Conservation (phyloP, 92 coral and sea anemone genomes). For the Porites rus region DNA sequence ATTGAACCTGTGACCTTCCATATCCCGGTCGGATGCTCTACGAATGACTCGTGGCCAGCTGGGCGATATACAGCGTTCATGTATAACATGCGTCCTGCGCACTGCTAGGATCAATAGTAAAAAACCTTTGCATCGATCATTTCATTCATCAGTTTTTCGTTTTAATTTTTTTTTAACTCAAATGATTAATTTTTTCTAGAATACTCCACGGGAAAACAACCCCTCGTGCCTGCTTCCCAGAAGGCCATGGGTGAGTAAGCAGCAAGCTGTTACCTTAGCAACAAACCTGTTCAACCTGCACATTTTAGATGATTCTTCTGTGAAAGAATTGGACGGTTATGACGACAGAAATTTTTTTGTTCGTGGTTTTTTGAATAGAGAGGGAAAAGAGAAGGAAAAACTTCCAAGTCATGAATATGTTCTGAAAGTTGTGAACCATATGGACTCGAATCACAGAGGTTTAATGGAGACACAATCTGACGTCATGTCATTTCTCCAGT, state of each 20-base stretch:
- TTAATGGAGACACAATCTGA: constrained; percentile 14
- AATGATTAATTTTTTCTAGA: background rate
- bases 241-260: constrained; percentile 47
- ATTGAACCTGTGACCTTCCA: too few relatives aligned
- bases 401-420: constrained; percentile 18
- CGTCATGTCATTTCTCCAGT: constrained; percentile 35
- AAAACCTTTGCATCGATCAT: too few relatives aligned
- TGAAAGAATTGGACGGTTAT: constrained; percentile 58
- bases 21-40: too few relatives aligned
- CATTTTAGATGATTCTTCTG: constrained; percentile 34
- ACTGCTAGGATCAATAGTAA: too few relatives aligned
- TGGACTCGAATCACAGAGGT: constrained; percentile 12
- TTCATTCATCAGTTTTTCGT: too few relatives aligned
- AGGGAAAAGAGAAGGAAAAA: background rate
- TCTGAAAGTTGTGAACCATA: constrained; percentile 30
- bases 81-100: too few relatives aligned
- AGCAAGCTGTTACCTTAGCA: constrained; percentile 62
- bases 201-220: background rate
- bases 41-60: too few relatives aligned
- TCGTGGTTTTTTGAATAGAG: constrained; percentile 31
- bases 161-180: too few relatives aligned
- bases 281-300: constrained; percentile 47
- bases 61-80: too few relatives aligned
- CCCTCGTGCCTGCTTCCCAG: background rate
- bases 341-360: constrained; percentile 68